These are phyloP conservation scores for Rhorus exstirpatorius DNA, from an alignment of 2,888 invertebrate genomes.

Conservation along the genomic window DNA sequence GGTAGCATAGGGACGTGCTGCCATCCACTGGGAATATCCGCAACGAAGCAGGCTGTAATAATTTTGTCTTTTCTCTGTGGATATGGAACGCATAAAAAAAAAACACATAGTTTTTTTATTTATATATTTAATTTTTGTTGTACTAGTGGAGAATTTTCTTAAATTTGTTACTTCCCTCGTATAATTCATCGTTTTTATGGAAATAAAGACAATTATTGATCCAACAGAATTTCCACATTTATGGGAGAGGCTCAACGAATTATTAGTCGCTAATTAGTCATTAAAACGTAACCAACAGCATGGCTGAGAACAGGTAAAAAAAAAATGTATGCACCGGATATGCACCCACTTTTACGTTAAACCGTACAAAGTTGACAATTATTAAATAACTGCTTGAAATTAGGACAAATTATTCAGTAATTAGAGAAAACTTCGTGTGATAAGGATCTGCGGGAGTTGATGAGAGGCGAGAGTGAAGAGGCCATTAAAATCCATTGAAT, in stretches of 20 bases:
- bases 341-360: too few species aligned
- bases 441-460: conserved; percentile 32
- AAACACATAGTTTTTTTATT: not conserved
- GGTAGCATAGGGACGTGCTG: conserved; percentile 77
- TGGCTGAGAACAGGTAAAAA: conserved; percentile 5
- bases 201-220: conserved; percentile 22
- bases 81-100: not conserved
- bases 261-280: conserved; percentile 25
- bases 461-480: conserved; percentile 57
- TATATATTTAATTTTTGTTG: too few species aligned
- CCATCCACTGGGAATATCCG: conserved; percentile 73
- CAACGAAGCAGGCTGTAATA: conserved; percentile 72
- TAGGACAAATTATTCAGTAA: conserved; percentile 44
- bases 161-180: too few species aligned
- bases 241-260: conserved; percentile 13
- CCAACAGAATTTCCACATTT: conserved; percentile 4
- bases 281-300: conserved; percentile 9
- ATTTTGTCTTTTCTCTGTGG: conserved; percentile 71
- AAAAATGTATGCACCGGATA: conserved; percentile 19
- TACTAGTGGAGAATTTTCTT: too few species aligned
- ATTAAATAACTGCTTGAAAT: too few species aligned
- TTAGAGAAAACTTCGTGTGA: conserved; percentile 29
- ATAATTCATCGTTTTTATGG: not conserved
- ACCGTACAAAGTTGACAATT: too few species aligned
- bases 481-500: conserved; percentile 79